Evolutionary conservation across 2,888 invertebrate species (phyloP), one percentile per base, ranked within the genome.

Genomic region (Gastrophysa polygoni): DNA sequence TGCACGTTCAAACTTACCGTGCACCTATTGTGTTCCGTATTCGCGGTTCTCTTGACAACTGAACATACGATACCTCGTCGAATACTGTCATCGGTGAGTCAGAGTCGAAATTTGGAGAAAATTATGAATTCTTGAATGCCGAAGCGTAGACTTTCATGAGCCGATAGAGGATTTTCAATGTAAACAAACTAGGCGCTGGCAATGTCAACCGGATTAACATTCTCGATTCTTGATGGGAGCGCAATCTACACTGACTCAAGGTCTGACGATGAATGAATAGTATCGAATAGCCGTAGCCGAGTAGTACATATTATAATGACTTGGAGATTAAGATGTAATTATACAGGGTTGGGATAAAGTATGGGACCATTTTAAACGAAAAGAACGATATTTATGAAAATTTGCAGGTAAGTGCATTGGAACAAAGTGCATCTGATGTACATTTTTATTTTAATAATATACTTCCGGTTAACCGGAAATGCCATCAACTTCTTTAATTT

Each of bases 21-120:
- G n/a, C n/a, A n/a, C n/a, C n/a, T n/a, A n/a, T n/a, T n/a, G n/a
- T n/a, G n/a, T n/a, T n/a, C n/a, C n/a, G n/a, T n/a, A n/a, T n/a
- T n/a, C n/a, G n/a, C n/a, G n/a, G n/a, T n/a, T n/a, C n/a, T n/a
- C 38, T 20, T 14, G 38, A 14, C 34, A 29, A 43, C 28, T 38
- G 44, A 34, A 18, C 20, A 51, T 14, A 24, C 24, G 7, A 24
- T 24, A 5, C 24, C 24, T 3, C 7, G 7, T 24, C 24, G 24
- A 24, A 7, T 7, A 24, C 24, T 24, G 24, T 24, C 20, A 1
- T 7, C 16, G 21, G 11, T 63, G 63, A 63, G 16, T 63, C 63
- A 63, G 55, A 21, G 38, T 46, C 21, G 56, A 51, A 44, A 47
- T 52, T 57, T 54, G 63, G 63, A 63, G 63, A 63, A 63, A 59